Evolutionary conservation across 2,888 invertebrate species (phyloP).

Genomic region (Apodemia hepburni): DNA sequence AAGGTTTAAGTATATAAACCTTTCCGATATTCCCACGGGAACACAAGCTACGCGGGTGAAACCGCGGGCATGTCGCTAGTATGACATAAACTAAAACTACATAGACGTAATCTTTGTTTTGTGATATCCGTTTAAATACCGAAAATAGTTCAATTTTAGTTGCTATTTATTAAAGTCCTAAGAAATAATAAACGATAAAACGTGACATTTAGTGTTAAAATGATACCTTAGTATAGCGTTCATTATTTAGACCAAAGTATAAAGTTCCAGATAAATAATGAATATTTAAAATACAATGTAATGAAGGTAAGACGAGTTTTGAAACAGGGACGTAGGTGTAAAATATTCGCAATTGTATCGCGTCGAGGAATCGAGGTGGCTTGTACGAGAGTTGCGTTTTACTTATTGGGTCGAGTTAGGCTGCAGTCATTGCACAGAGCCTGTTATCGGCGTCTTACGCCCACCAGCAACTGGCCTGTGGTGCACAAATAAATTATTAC

Average conservation of each 20-base stretch:
- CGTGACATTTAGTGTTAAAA: too few species aligned
- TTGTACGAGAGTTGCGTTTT: slow-evolving; percentile 41
- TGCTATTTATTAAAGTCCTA: too few species aligned
- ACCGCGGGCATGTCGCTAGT: too few species aligned
- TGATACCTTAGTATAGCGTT: too few species aligned
- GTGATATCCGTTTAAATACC: too few species aligned
- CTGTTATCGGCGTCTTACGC: slow-evolving; percentile 22
- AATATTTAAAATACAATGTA: slow-evolving; percentile 5
- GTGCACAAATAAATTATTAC: slow-evolving; percentile 34
- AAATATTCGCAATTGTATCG: slow-evolving; percentile 28
- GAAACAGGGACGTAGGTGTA: slow-evolving; percentile 13
- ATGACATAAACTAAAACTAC: too few species aligned
- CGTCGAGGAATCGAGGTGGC: slow-evolving; percentile 31
- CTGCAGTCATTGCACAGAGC: slow-evolving; percentile 20
- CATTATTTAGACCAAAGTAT: neutral
- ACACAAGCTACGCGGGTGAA: too few species aligned
- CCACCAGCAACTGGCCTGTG: slow-evolving; percentile 31
- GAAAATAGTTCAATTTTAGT: too few species aligned
- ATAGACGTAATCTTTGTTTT: too few species aligned
- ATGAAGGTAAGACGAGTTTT: slow-evolving; percentile 7
- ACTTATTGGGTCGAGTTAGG: slow-evolving; percentile 43
- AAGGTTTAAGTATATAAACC: too few species aligned
- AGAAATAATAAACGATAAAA: too few species aligned
- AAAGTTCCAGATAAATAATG: slow-evolving; percentile 7
- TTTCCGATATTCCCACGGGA: too few species aligned